A percentile compares a stretch with the other conserved stretches of the same genome.
Conservation (phyloP, 2,797 vertebrate genomes). For the Tragopan temminckii region DNA sequence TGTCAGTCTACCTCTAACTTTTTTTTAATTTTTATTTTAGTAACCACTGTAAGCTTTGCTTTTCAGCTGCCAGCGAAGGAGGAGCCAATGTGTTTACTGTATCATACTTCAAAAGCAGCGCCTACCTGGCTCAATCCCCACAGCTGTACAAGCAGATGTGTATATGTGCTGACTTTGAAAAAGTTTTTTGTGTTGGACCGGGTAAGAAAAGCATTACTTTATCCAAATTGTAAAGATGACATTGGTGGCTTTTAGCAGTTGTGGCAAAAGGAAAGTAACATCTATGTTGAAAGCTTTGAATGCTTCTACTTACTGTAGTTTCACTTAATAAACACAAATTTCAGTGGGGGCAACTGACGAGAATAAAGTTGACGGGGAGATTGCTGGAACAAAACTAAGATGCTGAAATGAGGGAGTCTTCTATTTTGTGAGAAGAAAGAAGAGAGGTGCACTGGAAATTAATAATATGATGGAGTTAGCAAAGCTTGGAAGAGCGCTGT, state of each 20-base stretch:
- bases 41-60: slow-evolving; percentile 44
- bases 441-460: background rate
- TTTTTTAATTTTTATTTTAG: slow-evolving; percentile 2
- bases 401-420: background rate
- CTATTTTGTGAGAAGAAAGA: background rate
- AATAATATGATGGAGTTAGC: background rate
- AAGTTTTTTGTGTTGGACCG: slow-evolving; percentile 98
- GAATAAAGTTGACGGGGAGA: background rate
- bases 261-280: background rate
- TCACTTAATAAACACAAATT: slow-evolving; percentile 36
- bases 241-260: slow-evolving; percentile 10
- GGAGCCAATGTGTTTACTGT: slow-evolving; percentile 99
- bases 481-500: background rate
- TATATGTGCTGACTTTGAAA: slow-evolving; percentile 98
- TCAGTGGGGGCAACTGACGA: background rate
- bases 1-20: background rate
- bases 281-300: background rate
- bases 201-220: slow-evolving; percentile 81
- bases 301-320: slow-evolving; percentile 46
- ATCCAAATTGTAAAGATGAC: background rate
- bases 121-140: slow-evolving; percentile 98
- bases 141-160: slow-evolving; percentile 99
- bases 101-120: slow-evolving; percentile 98
- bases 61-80: slow-evolving; percentile 96
- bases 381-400: slow-evolving; percentile 24